These are phyloP conservation scores for Eristalis intricaria DNA, from an alignment of 2,888 invertebrate species.

Conservation along the genomic window DNA sequence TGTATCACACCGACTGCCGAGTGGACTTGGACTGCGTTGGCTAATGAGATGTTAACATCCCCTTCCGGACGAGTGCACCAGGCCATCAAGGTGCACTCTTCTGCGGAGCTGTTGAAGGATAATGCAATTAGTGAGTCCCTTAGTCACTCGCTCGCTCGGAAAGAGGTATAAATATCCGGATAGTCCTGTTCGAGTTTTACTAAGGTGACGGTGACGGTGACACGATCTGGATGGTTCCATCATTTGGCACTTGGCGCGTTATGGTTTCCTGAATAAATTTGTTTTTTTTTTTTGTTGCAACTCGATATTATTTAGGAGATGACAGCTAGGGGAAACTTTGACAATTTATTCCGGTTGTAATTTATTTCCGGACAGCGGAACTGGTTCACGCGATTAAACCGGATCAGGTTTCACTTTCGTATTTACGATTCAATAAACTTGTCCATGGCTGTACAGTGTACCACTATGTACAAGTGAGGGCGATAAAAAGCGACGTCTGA, in stretches of 20 bases:
- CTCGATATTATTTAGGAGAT: background rate
- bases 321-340: background rate
- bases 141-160: conserved; percentile 46
- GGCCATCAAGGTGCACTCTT: conserved; percentile 59
- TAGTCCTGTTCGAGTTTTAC: conserved; percentile 30
- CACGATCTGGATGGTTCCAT: background rate
- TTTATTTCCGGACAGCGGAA: background rate
- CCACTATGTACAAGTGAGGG: background rate
- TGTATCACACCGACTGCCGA: conserved; percentile 34
- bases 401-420: background rate
- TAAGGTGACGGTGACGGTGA: background rate
- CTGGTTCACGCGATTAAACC: background rate
- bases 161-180: conserved; percentile 38
- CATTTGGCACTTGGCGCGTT: conserved; percentile 42
- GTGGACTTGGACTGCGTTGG: conserved; percentile 34
- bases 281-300: background rate
- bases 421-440: background rate
- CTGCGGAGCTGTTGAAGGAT: conserved; percentile 50
- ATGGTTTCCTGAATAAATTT: conserved; percentile 51
- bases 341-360: background rate
- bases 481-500: background rate
- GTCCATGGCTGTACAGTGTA: background rate
- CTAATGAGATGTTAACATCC: conserved; percentile 66
- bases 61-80: conserved; percentile 60
- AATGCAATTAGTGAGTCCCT: conserved; percentile 61